Evolutionary conservation across 2,797 vertebrate genomes (phyloP).

Genomic region (Enteromius argenteus): DNA sequence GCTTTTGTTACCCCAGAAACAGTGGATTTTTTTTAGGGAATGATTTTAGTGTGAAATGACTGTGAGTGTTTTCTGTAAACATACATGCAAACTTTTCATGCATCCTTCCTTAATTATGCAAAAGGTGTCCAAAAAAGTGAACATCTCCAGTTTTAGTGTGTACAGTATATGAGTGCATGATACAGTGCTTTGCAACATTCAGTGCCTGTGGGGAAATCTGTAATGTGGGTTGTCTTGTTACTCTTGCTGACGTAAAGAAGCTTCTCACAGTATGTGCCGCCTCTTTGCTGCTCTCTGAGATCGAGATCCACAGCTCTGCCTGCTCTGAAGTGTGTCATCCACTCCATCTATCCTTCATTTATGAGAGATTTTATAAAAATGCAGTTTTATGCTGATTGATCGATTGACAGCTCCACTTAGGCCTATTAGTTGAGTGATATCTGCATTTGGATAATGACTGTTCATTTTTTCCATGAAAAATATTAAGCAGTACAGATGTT

Average conservation of each 20-base stretch:
- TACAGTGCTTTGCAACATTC: constrained; percentile 40
- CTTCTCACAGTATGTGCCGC: constrained; percentile 48
- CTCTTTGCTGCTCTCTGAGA: constrained; percentile 49
- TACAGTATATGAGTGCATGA: constrained; percentile 24
- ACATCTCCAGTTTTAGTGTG: background rate
- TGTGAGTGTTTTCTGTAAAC: background rate
- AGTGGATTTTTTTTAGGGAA: background rate
- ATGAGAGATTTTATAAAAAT: background rate
- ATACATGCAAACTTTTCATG: background rate
- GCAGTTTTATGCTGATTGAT: background rate
- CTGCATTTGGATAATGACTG: background rate
- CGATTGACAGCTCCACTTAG: background rate
- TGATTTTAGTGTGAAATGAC: background rate
- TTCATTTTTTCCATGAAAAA: background rate
- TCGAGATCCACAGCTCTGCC: constrained; percentile 10
- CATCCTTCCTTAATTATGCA: background rate
- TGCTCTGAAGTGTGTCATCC: constrained; percentile 13
- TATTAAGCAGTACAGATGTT: background rate
- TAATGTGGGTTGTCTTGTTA: constrained; percentile 54
- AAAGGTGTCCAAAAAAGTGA: background rate
- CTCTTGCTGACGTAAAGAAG: constrained; percentile 54
- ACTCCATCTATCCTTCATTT: background rate
- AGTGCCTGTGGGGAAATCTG: constrained; percentile 45
- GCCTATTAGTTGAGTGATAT: background rate
- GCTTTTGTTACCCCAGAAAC: background rate